Base-by-base conservation (phyloP, 2,113 vertebrate species). In the Cavia porcellus region DNA sequence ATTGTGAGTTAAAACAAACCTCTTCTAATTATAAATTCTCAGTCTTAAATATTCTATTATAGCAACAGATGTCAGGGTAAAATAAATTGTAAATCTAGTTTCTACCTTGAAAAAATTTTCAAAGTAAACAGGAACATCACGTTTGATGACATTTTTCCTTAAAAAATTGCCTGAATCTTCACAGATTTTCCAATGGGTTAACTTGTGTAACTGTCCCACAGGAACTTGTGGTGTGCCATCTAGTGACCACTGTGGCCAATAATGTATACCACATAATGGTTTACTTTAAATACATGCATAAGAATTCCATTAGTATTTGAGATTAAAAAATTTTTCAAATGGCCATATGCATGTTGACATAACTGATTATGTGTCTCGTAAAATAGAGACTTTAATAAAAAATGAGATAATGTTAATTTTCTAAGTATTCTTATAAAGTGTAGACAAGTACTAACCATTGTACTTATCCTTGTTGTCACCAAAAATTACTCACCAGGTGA, bases 161-260 rank as follows among this genome's bases (percentile, higher is more conserved):
- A 84, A 84, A 84, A 96, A 64, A n/a, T 32, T 83, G 35, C 38
- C 59, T 79, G 20, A 35, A 42, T 86, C 80, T 83, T 75, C 50
- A 50, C 79, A 86, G 15, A 30, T 15, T 55, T 91, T 90, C 55
- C 81, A 52, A 91, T 13, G 19, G 15, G 2, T 90, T 66, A 86
- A n/a, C 10, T 77, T 77, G 52, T 86, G 10, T 50, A 57, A 64
- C 72, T 62, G 52, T 4, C 75, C 59, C 13, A n/a, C 74, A 89
- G 59, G 15, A 94, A 74, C 80, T 88, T 97, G 79, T 42, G 59
- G 9, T 97, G 68, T 94, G 95, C 93, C 95, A 70, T 79, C 90
- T 94, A 96, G 80, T 83, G 95, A 96, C 72, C 59, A 64, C 20
- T 38, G 75, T 72, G 10, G 14, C 75, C 85, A 77, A 4, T 61